Evolutionary conservation across 2,888 invertebrate species (phyloP).

Genomic region (Clusia tigrina): DNA sequence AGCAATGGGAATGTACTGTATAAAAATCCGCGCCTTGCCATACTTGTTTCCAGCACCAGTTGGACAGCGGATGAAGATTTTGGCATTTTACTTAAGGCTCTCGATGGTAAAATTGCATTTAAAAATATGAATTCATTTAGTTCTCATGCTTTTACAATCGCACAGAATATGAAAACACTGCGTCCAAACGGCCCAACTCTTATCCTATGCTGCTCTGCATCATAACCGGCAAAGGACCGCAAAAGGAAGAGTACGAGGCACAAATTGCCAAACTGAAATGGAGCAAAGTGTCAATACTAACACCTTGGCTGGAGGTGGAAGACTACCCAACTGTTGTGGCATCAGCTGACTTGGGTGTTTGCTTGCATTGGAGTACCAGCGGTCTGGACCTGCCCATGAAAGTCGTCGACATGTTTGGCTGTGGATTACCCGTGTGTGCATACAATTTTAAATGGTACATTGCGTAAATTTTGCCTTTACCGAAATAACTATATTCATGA

Average conservation of each 20-base stretch:
- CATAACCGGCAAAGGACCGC: conserved; percentile 97
- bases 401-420: conserved; percentile 99
- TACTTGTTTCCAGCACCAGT: conserved; percentile 95
- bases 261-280: conserved; percentile 74
- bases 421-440: conserved; percentile 92
- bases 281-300: conserved; percentile 78
- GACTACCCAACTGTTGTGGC: conserved; percentile 94
- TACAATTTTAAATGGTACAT: conserved; percentile 86
- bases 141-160: conserved; percentile 4
- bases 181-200: conserved; percentile 51
- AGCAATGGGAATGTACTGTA: conserved; percentile 67
- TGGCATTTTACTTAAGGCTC: conserved; percentile 78
- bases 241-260: conserved; percentile 81
- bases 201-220: conserved; percentile 84
- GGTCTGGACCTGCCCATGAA: conserved; percentile 99
- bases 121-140: too few species aligned
- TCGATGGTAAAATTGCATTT: conserved; percentile 70
- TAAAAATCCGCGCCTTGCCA: conserved; percentile 75
- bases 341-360: conserved; percentile 95
- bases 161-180: conserved; percentile 78
- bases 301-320: conserved; percentile 89
- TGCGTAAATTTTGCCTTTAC: too few species aligned
- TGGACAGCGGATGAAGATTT: conserved; percentile 99
- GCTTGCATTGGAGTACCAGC: conserved; percentile 94
- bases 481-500: conserved; percentile 37